Evolutionary conservation across 2,113 vertebrate species (phyloP), one percentile per base, ranked within the genome.

Genomic region (Promerops cafer): DNA sequence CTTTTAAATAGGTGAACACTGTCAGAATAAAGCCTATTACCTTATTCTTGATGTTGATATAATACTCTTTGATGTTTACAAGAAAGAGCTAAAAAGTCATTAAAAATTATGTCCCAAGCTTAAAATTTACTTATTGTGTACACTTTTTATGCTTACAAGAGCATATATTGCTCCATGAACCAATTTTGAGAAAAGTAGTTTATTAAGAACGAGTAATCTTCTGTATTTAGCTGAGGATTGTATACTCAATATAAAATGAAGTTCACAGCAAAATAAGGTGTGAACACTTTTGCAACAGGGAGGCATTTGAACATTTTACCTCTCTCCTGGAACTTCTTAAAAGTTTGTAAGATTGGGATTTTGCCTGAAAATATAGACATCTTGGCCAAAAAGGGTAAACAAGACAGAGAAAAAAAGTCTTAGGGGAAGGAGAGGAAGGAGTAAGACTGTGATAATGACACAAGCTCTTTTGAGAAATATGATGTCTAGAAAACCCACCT

Each of bases 381-480:
- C 23, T 75, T 1, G 1, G 56, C 3, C 13, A 65, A 80, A 80
- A 64, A 45, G 1, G 1, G 5, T 71, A n/a, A 72, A 42, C 3
- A 47, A 52, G 16, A 21, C 14, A 57, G 30, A 42, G 31, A 33
- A 19, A 44, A 50, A 33, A 57, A 4, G 4, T 16, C 40, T 45
- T 80, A 45, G 2, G 8, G 17, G 16, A 63, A 86, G 7, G 15
- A 71, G 27, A 80, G 37, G 59, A 60, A 76, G 13, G 17, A 91
- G 70, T 20, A 68, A 50, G 19, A 66, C 4, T 8, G 5, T 49
- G 21, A 40, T 22, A 47, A n/a, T 22, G 7, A 26, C 1, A 20
- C 3, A 3, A 7, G 2, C 3, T 5, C 2, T 31, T 20, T 24
- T 37, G 39, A 87, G 19, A 22, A 69, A 71, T 1, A 2, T 2